Evolutionary conservation across 2,888 invertebrate species (phyloP).

Genomic region (Phaonia tiefii): DNA sequence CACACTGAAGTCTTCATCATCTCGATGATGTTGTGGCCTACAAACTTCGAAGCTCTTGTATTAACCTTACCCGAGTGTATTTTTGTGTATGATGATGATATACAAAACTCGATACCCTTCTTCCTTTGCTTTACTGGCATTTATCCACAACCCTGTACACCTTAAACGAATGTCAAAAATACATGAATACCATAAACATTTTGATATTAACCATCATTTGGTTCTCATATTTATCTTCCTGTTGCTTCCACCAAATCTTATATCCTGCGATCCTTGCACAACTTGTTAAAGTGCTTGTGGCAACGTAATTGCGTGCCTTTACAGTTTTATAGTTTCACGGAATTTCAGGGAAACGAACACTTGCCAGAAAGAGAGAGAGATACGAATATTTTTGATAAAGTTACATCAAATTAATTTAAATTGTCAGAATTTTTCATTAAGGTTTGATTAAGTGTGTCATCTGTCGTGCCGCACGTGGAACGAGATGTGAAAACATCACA

Average conservation of each 20-base stretch:
- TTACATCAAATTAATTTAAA: slow-evolving; percentile 54
- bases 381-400: slow-evolving; percentile 31
- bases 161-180: slow-evolving; percentile 24
- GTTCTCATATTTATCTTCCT: not conserved
- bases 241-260: slow-evolving; percentile 10
- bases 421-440: slow-evolving; percentile 58
- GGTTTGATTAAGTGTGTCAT: slow-evolving; percentile 57
- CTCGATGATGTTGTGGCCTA: too few relatives aligned
- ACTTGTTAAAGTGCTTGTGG: slow-evolving; percentile 59
- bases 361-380: not conserved
- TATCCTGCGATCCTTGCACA: slow-evolving; percentile 27
- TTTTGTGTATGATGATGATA: too few relatives aligned
- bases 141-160: slow-evolving; percentile 1
- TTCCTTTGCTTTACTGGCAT: too few relatives aligned
- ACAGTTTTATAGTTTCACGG: slow-evolving; percentile 20
- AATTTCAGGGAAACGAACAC: slow-evolving; percentile 24
- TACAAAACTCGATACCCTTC: too few relatives aligned
- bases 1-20: too few relatives aligned
- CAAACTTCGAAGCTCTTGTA: too few relatives aligned
- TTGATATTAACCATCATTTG: not conserved
- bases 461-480: not conserved
- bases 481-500: slow-evolving; percentile 21
- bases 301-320: slow-evolving; percentile 59
- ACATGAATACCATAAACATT: slow-evolving; percentile 2
- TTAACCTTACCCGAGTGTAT: too few relatives aligned